Percentiles rank a stretch among this genome's conserved stretches.
These are phyloP conservation scores for Tokudaia muenninki DNA, from an alignment of 2,797 vertebrate species.

Conservation along the genomic window DNA sequence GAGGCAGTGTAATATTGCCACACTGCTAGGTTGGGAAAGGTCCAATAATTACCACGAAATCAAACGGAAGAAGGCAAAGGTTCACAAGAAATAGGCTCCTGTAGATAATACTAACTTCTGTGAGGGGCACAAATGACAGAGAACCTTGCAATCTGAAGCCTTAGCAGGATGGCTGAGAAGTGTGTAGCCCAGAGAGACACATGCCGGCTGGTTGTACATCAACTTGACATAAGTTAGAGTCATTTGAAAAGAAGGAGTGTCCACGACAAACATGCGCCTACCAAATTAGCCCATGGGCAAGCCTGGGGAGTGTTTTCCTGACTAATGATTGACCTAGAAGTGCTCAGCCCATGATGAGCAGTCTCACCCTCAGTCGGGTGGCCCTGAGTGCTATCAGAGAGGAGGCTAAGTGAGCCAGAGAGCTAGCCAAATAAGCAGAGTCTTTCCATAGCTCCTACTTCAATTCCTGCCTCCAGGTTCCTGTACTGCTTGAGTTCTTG, in stretches of 20 bases:
- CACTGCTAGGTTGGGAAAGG: background rate
- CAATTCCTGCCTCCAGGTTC: background rate
- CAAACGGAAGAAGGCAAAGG: slow-evolving; percentile 15
- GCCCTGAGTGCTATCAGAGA: background rate
- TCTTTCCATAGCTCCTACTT: background rate
- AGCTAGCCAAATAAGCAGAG: background rate
- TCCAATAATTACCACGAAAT: background rate
- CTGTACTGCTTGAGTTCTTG: background rate
- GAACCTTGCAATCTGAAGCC: background rate
- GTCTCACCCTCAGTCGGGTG: background rate
- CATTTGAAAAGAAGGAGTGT: background rate
- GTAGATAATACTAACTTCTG: background rate
- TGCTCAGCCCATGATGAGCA: too few relatives aligned
- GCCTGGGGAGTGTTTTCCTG: background rate
- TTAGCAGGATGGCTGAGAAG: background rate
- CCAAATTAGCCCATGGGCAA: background rate
- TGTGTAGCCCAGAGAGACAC: background rate
- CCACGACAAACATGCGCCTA: background rate
- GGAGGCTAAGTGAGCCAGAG: background rate
- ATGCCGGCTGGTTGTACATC: background rate
- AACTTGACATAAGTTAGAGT: background rate
- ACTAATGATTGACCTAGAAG: background rate
- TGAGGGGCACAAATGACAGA: background rate
- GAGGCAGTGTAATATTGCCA: background rate
- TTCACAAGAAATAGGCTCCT: background rate